Evolutionary conservation across 2,888 invertebrate species (phyloP), one percentile per base, ranked within the genome.

Genomic region (Troides helena): DNA sequence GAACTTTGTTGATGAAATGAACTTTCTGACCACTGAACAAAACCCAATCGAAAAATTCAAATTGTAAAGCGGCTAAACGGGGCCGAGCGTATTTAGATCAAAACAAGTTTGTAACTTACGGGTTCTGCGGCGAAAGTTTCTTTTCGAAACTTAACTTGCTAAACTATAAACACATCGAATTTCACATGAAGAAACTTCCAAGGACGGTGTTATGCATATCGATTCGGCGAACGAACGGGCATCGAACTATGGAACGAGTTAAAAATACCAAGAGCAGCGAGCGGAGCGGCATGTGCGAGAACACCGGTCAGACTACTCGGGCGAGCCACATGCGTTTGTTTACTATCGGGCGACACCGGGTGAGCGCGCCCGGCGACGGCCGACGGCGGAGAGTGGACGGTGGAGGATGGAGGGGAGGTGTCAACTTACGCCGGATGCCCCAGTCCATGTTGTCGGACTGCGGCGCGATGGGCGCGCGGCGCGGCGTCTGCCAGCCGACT

Each of bases 231-330:
- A 88, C 79, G 82, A 85, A 86, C 90, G 92, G 91, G 85, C 92
- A 90, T 91, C 92, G 91, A 92, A 92, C 92, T 86, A 89, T 86
- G 84, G 81, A 90, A 88, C 90, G 88, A 87, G 92, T 92, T 92
- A 92, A 91, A 92, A 92, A 92, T 92, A 92, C 87, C 89, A 84
- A 81, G 78, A 81, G 81, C 82, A 83, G 82, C 85, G 83, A 84
- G 85, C 80, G 86, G 86, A 87, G 90, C 87, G 91, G 89, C 90
- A 87, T 89, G 89, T 85, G 90, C 86, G 89, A 84, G 79, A 84
- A 89, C 88, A 92, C 91, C 90, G 90, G 92, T 90, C 88, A 75
- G 84, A 90, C 91, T 88, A 86, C 86, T 89, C 82, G 74, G 80
- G 76, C 78, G 80, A 76, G 83, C 81, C 92, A 90, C 92, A 91